Evolutionary conservation across 2,797 vertebrate genomes (phyloP), one percentile per base, ranked within the genome.

Genomic region (Coregonus ussuriensis): DNA sequence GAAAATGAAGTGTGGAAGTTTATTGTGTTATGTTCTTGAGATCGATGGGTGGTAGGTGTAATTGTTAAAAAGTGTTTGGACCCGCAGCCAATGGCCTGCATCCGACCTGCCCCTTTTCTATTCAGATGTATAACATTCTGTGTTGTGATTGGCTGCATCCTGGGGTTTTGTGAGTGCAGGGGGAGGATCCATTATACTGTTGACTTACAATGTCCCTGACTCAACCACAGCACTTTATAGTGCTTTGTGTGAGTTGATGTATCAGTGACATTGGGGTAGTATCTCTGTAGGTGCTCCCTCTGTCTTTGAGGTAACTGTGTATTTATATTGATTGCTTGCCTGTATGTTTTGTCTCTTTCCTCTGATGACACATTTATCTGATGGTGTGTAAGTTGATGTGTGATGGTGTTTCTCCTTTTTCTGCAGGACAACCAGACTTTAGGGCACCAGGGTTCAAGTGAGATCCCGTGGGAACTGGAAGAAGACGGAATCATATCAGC

Each of bases 1-100:
- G 76, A 86, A 85, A 85, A 82, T 82, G 18, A 86, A 88, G 78
- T 86, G 85, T 86, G 86, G 79, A 31, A 79, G 35, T 85, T 85
- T 72, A 89, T 88, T 89, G 84, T 88, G 81, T 37, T 77, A 81
- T 77, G 78, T 84, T 87, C 81, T 76, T 75, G 11, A 0, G 70
- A 21, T 74, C 81, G 83, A 88, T 83, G 75, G 86, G 86, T 82
- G 88, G 82, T 76, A n/a, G 1, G 37, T 63, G 73, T 84, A 65
- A 81, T 88, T 85, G 81, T 88, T 83, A 4, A 47, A 21, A 71
- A 76, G 65, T 15, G 41, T 74, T 29, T 13, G 37, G 9, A 76
- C 69, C 4, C 1, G 72, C 71, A 79, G 80, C 80, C 87, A 88
- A 77, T 91, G 83, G 81, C 84, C 72, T 67, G 29, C 31, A 11